Percentiles rank a stretch among this genome's conserved stretches.
Evolutionary conservation across 2,113 vertebrate species (phyloP).

Genomic region (Xiphophorus couchianus): DNA sequence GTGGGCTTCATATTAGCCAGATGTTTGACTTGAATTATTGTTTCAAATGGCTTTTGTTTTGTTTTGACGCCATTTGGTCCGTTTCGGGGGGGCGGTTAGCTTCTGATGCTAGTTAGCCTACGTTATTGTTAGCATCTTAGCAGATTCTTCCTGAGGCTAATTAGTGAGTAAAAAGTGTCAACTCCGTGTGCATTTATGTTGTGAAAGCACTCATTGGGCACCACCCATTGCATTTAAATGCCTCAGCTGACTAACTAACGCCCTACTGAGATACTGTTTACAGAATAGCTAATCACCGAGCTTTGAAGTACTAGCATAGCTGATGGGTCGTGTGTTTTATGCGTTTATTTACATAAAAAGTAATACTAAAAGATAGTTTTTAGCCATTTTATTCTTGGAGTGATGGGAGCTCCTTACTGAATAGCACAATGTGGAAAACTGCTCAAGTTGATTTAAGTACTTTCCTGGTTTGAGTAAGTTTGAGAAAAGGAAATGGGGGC

Average conservation of each 20-base stretch:
- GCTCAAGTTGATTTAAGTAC: background rate
- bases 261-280: background rate
- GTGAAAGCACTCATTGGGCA: constrained; percentile 4
- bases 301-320: background rate
- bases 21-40: background rate
- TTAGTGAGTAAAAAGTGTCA: constrained; percentile 10
- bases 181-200: constrained; percentile 9
- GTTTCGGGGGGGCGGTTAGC: constrained; percentile 44
- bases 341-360: background rate
- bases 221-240: constrained; percentile 60
- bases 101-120: constrained; percentile 54
- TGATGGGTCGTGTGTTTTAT: background rate
- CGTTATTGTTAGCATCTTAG: constrained; percentile 77
- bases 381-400: background rate
- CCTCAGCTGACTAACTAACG: constrained; percentile 21
- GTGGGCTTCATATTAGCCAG: background rate
- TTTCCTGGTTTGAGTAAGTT: background rate
- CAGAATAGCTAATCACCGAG: background rate
- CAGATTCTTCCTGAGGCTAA: constrained; percentile 18
- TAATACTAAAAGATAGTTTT: background rate
- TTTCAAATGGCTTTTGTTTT: constrained; percentile 13
- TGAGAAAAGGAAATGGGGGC: background rate
- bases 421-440: background rate
- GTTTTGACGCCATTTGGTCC: constrained; percentile 71
- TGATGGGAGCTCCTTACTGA: background rate